Evolutionary conservation across 2,888 invertebrate species (phyloP).

Genomic region (Slavum lentiscoides): DNA sequence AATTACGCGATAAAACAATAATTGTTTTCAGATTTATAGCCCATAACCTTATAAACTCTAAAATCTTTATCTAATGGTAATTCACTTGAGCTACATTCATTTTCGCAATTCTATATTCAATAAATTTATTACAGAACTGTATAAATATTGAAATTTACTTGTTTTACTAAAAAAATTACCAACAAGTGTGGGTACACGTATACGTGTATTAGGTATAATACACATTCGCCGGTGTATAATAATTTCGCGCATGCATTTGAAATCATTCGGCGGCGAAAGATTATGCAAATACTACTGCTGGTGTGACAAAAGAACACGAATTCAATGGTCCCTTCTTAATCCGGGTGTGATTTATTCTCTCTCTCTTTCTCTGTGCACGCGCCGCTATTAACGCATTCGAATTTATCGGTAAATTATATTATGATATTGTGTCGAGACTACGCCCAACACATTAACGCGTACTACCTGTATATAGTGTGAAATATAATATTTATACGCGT

Average conservation of each 20-base stretch:
- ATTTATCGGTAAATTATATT: not conserved
- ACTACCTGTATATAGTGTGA: no score
- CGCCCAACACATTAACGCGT: no score
- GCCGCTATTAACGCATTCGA: not conserved
- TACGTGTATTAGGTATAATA: not conserved
- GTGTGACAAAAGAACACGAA: slow-evolving; percentile 20
- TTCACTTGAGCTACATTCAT: no score
- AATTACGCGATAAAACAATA: no score
- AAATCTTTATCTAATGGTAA: no score
- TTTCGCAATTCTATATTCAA: no score
- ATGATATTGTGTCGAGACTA: not conserved
- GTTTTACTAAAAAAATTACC: not conserved
- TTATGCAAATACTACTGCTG: not conserved
- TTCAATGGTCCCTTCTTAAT: slow-evolving; percentile 22
- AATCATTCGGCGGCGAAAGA: slow-evolving; percentile 14
- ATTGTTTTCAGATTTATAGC: no score
- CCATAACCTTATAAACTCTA: no score
- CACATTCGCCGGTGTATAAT: not conserved
- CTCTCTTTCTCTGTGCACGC: not conserved
- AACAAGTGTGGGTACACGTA: not conserved
- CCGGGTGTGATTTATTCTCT: slow-evolving; percentile 21
- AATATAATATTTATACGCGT: no score
- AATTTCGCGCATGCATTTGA: not conserved
- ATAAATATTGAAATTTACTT: not conserved
- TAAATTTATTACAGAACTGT: no score